Evolutionary conservation across 2,113 vertebrate genomes (phyloP).

Genomic region (Delphinus delphis): DNA sequence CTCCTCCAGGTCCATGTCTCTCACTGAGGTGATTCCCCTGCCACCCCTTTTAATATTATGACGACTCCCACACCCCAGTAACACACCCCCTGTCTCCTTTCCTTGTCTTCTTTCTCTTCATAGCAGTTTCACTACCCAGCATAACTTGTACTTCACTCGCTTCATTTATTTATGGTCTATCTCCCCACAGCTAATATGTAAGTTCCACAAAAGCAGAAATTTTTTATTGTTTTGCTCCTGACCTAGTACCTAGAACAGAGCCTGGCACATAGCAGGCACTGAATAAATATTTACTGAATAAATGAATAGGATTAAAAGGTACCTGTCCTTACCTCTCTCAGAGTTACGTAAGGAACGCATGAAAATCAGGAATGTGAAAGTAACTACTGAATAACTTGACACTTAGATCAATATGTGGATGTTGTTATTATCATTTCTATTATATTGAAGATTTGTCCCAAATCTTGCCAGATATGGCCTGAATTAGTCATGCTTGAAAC

Average conservation of each 20-base stretch:
- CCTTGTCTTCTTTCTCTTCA: background rate
- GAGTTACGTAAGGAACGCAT: background rate
- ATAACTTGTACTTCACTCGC: background rate
- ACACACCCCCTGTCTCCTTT: background rate
- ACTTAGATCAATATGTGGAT: background rate
- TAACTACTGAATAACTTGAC: background rate
- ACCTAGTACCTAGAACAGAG: background rate
- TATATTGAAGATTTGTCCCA: background rate
- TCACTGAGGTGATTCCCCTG: background rate
- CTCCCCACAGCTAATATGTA: background rate
- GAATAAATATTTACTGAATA: background rate
- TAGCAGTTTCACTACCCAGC: background rate
- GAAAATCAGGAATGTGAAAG: background rate
- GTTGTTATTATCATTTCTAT: background rate
- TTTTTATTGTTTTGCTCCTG: background rate
- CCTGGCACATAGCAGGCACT: background rate
- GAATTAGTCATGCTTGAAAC: background rate
- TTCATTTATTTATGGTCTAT: background rate
- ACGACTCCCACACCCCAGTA: background rate
- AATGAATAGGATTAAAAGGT: conserved; percentile 6
- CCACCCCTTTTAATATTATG: background rate
- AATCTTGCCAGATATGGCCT: background rate
- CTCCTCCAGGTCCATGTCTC: background rate
- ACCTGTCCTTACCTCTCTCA: background rate
- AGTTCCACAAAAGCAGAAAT: background rate